phyloP scores from a whole-genome alignment of 2,113 vertebrate genomes.

The Potamarius usumacintae region DNA sequence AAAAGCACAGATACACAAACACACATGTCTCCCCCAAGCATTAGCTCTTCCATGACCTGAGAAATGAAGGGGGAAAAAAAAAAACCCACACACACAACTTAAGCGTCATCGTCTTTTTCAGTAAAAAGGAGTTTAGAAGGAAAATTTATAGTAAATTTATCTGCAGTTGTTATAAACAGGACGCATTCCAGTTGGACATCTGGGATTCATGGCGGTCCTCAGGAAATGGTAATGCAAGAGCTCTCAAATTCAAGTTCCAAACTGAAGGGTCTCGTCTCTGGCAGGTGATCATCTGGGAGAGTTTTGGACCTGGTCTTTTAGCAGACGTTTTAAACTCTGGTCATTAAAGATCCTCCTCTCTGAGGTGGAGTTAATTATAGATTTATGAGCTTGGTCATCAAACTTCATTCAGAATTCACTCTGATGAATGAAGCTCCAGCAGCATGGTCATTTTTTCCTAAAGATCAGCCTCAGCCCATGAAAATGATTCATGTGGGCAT shows the following conservation, averaged over 20 bases:
- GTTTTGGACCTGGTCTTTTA: constrained; percentile 2
- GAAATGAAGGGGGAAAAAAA: not conserved
- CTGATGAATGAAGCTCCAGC: not conserved
- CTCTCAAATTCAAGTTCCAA: constrained; percentile 42
- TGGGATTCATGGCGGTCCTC: constrained; percentile 65
- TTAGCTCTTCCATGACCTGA: constrained; percentile 25
- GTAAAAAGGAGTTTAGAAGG: constrained; percentile 13
- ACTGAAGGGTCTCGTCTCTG: constrained; percentile 30
- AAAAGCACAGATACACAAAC: constrained; percentile 32
- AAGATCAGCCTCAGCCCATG: not conserved
- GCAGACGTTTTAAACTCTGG: constrained; percentile 45
- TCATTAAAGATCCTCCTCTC: constrained; percentile 11
- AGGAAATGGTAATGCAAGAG: constrained; percentile 52
- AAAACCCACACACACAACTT: not conserved
- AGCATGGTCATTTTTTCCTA: not conserved
- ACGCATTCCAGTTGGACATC: constrained; percentile 73
- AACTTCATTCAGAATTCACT: constrained; percentile 13
- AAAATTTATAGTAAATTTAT: constrained; percentile 58
- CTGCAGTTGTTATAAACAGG: constrained; percentile 68
- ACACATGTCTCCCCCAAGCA: constrained; percentile 13
- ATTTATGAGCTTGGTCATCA: constrained; percentile 13
- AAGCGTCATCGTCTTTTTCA: not conserved
- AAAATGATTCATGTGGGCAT: constrained; percentile 53
- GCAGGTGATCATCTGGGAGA: constrained; percentile 29
- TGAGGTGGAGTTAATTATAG: not conserved